Conservation (phyloP, 2,797 vertebrate species). For the Hyperoplus lanceolatus region DNA sequence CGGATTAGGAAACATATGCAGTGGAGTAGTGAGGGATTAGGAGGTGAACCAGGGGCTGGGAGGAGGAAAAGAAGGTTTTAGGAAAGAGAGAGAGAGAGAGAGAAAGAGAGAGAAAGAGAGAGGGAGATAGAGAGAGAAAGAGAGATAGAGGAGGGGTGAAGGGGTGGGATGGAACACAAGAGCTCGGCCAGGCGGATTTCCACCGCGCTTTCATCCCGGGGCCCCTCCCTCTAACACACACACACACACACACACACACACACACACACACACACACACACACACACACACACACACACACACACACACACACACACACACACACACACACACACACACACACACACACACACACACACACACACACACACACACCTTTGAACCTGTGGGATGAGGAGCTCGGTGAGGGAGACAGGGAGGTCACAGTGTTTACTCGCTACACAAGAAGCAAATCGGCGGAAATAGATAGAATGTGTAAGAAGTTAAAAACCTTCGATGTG, state of each 20-base stretch:
- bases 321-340: slow-evolving; percentile 28
- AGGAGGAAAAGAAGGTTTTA: slow-evolving; percentile 77
- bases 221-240: slow-evolving; percentile 36
- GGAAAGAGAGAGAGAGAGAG: slow-evolving; percentile 63
- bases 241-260: slow-evolving; percentile 34
- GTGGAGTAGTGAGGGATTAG: slow-evolving; percentile 83
- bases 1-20: slow-evolving; percentile 87
- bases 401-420: slow-evolving; percentile 18
- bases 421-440: slow-evolving; percentile 46
- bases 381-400: slow-evolving; percentile 39
- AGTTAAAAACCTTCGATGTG: no score
- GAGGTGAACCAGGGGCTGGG: slow-evolving; percentile 72
- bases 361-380: slow-evolving; percentile 75
- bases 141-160: slow-evolving; percentile 37
- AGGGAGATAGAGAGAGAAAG: slow-evolving; percentile 57
- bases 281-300: slow-evolving; percentile 64
- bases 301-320: slow-evolving; percentile 28
- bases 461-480: no score
- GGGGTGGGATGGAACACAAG: slow-evolving; percentile 54
- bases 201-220: slow-evolving; percentile 70
- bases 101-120: slow-evolving; percentile 53
- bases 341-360: slow-evolving; percentile 31
- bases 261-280: slow-evolving; percentile 39
- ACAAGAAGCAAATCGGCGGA: slow-evolving; percentile 9
- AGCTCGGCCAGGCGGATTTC: slow-evolving; percentile 76